These are phyloP conservation scores for Amiota mariae DNA, from an alignment of 2,888 invertebrate genomes.

Conservation along the genomic window DNA sequence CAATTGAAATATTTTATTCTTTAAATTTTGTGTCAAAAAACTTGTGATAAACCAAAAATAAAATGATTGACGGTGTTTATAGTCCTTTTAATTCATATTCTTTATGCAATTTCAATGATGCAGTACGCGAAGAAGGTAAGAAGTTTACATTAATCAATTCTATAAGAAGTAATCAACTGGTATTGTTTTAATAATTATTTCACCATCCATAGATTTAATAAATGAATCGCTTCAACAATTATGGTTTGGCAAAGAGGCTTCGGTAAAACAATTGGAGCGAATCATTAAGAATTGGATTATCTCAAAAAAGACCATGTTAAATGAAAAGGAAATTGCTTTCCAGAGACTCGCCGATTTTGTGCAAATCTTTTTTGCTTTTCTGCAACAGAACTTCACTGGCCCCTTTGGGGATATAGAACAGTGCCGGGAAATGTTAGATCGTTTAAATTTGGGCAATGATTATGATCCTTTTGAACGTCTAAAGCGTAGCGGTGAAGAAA, in stretches of 20 bases:
- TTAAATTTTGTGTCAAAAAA: background rate
- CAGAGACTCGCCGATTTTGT: slow-evolving; percentile 75
- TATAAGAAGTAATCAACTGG: background rate
- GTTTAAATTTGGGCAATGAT: slow-evolving; percentile 14
- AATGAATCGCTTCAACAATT: slow-evolving; percentile 53
- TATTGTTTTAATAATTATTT: background rate
- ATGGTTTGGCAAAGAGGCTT: slow-evolving; percentile 52
- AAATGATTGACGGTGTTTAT: slow-evolving; percentile 32
- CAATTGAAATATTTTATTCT: background rate
- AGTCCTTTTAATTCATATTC: slow-evolving; percentile 50
- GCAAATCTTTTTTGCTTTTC: slow-evolving; percentile 81
- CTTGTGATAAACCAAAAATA: background rate
- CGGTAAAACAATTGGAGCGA: slow-evolving; percentile 46
- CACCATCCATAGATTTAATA: slow-evolving; percentile 54
- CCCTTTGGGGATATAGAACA: slow-evolving; percentile 73
- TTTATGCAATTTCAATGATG: slow-evolving; percentile 68
- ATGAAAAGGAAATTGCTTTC: slow-evolving; percentile 22
- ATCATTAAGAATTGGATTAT: slow-evolving; percentile 53
- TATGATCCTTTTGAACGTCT: slow-evolving; percentile 52
- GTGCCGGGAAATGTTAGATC: slow-evolving; percentile 45
- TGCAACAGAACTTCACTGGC: slow-evolving; percentile 88
- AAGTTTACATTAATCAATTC: background rate
- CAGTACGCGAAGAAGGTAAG: slow-evolving; percentile 49
- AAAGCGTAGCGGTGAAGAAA: slow-evolving; percentile 78
- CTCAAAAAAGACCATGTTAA: slow-evolving; percentile 9